Evolutionary conservation across 2,113 vertebrate species (phyloP), one percentile per base, ranked within the genome.

Genomic region (Anhinga rufa): DNA sequence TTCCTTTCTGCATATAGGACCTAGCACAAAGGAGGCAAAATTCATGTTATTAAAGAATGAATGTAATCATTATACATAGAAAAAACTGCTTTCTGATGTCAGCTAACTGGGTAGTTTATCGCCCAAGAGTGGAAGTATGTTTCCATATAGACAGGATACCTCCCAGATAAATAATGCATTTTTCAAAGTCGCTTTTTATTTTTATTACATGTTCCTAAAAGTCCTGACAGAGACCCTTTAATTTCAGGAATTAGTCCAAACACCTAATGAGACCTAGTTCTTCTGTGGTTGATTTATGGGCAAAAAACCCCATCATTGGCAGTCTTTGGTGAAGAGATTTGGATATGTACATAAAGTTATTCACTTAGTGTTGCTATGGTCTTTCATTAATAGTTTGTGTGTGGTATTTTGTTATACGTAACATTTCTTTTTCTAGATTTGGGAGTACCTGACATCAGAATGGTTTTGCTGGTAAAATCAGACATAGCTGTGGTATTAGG

Each of bases 401-500:
- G 87, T 82, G 74, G 75, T 32, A 58, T 79, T 95, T 80, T 87
- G n/a, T 86, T 49, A 34, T 16, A 82, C 0, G 0, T 64, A 77
- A 22, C 15, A 29, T n/a, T 71, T 79, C 3, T 79, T 80, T 79
- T 66, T 40, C 75, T 77, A 71, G 70, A 49, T 79, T 58, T 54
- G 66, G 36, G 49, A 85, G 24, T 38, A 46, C 46, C 52, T 82
- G 68, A 66, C 75, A 75, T 66, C 75, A 86, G 58, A 17, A 46
- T 65, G 75, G 58, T 86, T 97, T 95, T 92, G 42, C 78, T 83
- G 85, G 90, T 91, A 64, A 88, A 82, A 75, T 91, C 89, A 95
- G 85, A 83, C 71, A 91, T 88, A 97, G 90, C 90, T 97, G 96
- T 97, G 97, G 78, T 79, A 82, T 92, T 93, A 85, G 68, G 82